Conservation (phyloP, 2,797 vertebrate species). For the Xiphophorus birchmanni region DNA sequence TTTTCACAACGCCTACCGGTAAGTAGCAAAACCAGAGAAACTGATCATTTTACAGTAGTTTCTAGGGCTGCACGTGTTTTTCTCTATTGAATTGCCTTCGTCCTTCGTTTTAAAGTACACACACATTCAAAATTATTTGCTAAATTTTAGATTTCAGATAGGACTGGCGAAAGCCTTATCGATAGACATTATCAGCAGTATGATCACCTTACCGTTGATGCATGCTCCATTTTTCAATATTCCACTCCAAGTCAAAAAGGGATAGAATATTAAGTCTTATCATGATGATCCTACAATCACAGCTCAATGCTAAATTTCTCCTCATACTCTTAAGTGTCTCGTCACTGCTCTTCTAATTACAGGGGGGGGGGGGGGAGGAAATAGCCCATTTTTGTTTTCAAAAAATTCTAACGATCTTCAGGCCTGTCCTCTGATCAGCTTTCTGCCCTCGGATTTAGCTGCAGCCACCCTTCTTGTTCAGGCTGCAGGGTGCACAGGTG, state of each 20-base stretch:
- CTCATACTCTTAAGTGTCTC: slow-evolving; percentile 50
- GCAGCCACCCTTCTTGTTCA: slow-evolving; percentile 66
- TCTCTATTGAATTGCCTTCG: not conserved
- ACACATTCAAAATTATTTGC: slow-evolving; percentile 11
- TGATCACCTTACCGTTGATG: slow-evolving; percentile 75
- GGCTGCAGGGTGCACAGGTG: slow-evolving; percentile 82
- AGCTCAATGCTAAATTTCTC: slow-evolving; percentile 27
- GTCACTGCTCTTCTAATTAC: slow-evolving; percentile 47
- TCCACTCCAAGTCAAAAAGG: slow-evolving; percentile 59
- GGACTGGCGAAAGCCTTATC: slow-evolving; percentile 21
- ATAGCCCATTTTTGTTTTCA: not conserved
- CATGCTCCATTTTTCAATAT: slow-evolving; percentile 67
- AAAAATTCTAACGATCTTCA: slow-evolving; percentile 36
- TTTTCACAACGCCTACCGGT: not conserved
- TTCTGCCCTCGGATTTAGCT: slow-evolving; percentile 71
- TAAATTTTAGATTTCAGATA: not conserved
- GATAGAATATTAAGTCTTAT: not conserved
- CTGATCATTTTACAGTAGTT: not conserved
- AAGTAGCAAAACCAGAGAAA: not conserved
- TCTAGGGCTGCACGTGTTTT: not conserved
- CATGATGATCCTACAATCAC: not conserved
- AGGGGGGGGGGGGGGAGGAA: slow-evolving; percentile 36
- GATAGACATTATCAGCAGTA: slow-evolving; percentile 46
- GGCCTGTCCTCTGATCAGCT: slow-evolving; percentile 77
- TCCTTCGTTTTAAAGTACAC: not conserved